Evolutionary conservation across 2,888 invertebrate genomes (phyloP).

Genomic region (Diadromus collaris): DNA sequence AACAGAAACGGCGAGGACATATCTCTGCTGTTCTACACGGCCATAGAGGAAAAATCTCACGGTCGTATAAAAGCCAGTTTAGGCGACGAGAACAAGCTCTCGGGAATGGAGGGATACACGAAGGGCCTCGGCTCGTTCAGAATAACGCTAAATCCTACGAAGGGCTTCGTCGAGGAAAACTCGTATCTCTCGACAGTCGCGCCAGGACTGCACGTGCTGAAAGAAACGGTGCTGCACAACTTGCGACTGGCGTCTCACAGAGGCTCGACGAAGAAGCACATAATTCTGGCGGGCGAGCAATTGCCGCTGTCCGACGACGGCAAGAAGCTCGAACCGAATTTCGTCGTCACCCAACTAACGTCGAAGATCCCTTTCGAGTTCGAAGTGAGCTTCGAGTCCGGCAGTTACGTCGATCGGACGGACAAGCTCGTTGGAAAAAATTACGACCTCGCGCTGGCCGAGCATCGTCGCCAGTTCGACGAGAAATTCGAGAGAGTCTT

Average conservation of each 20-base stretch:
- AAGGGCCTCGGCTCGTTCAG: constrained; percentile 90
- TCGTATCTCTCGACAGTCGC: constrained; percentile 88
- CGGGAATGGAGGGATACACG: constrained; percentile 88
- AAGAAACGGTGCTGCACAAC: constrained; percentile 88
- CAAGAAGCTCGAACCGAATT: constrained; percentile 84
- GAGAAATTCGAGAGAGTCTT: constrained; percentile 92
- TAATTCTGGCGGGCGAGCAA: constrained; percentile 85
- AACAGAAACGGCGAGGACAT: constrained; percentile 79
- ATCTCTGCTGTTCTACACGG: constrained; percentile 91
- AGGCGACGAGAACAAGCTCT: constrained; percentile 81
- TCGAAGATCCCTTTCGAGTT: constrained; percentile 90
- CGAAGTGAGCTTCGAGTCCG: constrained; percentile 92
- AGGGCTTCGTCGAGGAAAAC: constrained; percentile 85
- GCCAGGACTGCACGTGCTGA: constrained; percentile 86
- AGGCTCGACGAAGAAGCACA: constrained; percentile 81
- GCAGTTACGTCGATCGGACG: constrained; percentile 83
- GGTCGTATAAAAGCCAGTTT: constrained; percentile 82
- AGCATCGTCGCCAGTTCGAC: constrained; percentile 85
- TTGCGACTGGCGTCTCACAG: constrained; percentile 84
- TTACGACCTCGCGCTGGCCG: constrained; percentile 85
- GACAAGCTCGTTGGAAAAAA: constrained; percentile 83
- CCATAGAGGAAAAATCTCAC: constrained; percentile 87
- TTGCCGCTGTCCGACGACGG: constrained; percentile 79
- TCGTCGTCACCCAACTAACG: constrained; percentile 89
- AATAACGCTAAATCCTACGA: constrained; percentile 79